A percentile compares a stretch with the other conserved stretches of the same genome.
phyloP scores from a whole-genome alignment of 2,888 invertebrate species.

The Ormyrus pomaceus region DNA sequence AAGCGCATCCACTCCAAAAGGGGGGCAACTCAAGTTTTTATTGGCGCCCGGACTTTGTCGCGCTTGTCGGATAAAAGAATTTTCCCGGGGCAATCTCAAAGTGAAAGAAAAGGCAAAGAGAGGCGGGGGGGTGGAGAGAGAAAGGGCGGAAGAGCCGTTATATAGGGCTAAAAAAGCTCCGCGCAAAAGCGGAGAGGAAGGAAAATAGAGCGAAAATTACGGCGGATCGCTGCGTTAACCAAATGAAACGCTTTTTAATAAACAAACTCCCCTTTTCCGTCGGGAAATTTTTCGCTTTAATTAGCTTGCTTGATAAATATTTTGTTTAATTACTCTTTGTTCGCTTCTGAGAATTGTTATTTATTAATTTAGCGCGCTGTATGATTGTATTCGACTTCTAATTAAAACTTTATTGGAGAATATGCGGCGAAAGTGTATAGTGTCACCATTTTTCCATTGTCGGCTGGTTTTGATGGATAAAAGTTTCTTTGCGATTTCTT shows the following conservation, averaged over 20 bases:
- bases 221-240: background rate
- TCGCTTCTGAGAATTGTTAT: background rate
- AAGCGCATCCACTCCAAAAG: slow-evolving; percentile 4
- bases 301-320: background rate
- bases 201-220: slow-evolving; percentile 6
- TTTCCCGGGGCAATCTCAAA: slow-evolving; percentile 47
- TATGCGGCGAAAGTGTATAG: too few relatives aligned
- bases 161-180: background rate
- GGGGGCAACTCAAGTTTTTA: slow-evolving; percentile 31
- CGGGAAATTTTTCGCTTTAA: background rate
- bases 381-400: slow-evolving; percentile 19
- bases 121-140: slow-evolving; percentile 21
- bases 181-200: slow-evolving; percentile 12
- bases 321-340: background rate
- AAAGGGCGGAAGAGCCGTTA: slow-evolving; percentile 8
- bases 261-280: background rate
- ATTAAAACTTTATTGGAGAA: slow-evolving; percentile 21
- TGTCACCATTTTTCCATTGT: background rate
- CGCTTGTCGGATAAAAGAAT: slow-evolving; percentile 32
- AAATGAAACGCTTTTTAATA: slow-evolving; percentile 9
- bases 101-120: slow-evolving; percentile 25
- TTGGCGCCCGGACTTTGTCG: slow-evolving; percentile 38
- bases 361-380: slow-evolving; percentile 3
- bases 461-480: too few relatives aligned
- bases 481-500: too few relatives aligned